Evolutionary conservation across 2,113 vertebrate species (phyloP).

Genomic region (Thomomys bottae): DNA sequence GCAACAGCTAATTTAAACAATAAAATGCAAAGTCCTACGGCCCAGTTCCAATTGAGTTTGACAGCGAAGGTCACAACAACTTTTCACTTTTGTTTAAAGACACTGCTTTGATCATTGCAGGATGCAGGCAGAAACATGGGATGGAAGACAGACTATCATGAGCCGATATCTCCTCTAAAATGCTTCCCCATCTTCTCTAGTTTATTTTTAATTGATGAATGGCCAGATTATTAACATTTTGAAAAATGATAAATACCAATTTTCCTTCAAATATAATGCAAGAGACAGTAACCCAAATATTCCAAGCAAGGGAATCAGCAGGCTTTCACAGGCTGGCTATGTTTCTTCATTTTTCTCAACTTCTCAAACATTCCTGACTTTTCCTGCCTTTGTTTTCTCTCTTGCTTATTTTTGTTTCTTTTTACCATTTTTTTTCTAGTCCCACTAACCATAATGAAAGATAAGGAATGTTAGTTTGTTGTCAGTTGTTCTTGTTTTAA

Average conservation of each 20-base stretch:
- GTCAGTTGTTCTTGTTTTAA: conserved; percentile 2
- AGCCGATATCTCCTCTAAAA: background rate
- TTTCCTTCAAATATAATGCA: conserved; percentile 27
- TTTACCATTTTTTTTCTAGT: conserved; percentile 50
- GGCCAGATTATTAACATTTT: conserved; percentile 57
- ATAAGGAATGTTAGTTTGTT: background rate
- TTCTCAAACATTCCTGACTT: conserved; percentile 32
- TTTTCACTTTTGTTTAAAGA: conserved; percentile 83
- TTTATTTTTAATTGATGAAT: conserved; percentile 30
- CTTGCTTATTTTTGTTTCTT: background rate
- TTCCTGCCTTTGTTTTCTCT: conserved; percentile 42
- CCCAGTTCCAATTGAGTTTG: conserved; percentile 83
- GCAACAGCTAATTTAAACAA: conserved; percentile 86
- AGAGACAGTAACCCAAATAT: conserved; percentile 35
- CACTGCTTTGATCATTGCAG: conserved; percentile 75
- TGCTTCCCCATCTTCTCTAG: background rate
- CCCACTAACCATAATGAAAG: conserved; percentile 33
- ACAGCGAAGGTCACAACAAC: conserved; percentile 85
- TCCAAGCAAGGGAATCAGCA: background rate
- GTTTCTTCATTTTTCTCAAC: conserved; percentile 26
- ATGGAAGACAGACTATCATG: background rate
- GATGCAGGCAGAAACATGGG: conserved; percentile 10
- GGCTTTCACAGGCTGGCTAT: conserved; percentile 4
- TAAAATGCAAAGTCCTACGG: conserved; percentile 81
- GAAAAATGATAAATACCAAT: conserved; percentile 52